A percentile compares a stretch with the other conserved stretches of the same genome.
These are phyloP conservation scores for Eupleurogrammus muticus DNA, from an alignment of 2,797 vertebrate genomes.

Conservation along the genomic window DNA sequence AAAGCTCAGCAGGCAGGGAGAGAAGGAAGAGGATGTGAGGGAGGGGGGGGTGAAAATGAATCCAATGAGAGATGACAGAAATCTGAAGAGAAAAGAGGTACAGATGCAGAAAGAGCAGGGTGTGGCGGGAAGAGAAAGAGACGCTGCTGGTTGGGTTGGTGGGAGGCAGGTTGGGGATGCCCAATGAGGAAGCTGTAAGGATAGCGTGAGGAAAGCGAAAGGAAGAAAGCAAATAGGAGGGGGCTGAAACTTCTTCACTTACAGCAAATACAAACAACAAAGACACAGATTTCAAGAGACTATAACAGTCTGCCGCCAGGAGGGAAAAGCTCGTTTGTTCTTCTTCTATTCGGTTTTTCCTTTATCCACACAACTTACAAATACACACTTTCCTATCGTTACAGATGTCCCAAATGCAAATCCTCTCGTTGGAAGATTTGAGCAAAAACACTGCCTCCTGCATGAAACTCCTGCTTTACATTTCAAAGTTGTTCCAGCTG, in stretches of 20 bases:
- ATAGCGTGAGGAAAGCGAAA: conserved; percentile 44
- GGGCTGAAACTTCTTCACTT: conserved; percentile 84
- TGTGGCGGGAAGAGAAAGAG: conserved; percentile 21
- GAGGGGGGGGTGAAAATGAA: conserved; percentile 44
- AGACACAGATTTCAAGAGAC: conserved; percentile 81
- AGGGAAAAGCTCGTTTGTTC: conserved; percentile 81
- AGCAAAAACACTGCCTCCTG: conserved; percentile 16
- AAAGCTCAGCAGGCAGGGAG: conserved; percentile 63
- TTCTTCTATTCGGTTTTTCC: conserved; percentile 65
- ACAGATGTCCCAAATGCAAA: conserved; percentile 55
- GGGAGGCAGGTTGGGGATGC: conserved; percentile 44
- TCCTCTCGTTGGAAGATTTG: conserved; percentile 34
- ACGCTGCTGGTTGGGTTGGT: conserved; percentile 38
- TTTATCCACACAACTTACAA: conserved; percentile 72
- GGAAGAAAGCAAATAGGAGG: conserved; percentile 38
- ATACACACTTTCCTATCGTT: conserved; percentile 53
- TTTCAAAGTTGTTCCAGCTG: conserved; percentile 46
- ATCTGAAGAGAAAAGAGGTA: conserved; percentile 53
- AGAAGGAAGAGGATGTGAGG: background rate
- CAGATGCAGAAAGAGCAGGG: conserved; percentile 26
- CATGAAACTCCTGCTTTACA: conserved; percentile 23
- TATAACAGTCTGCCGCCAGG: conserved; percentile 76
- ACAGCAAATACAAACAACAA: conserved; percentile 82
- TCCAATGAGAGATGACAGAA: conserved; percentile 73
- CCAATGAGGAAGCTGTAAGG: conserved; percentile 40